These are phyloP conservation scores for Heliconius himera DNA, from an alignment of 1,140 invertebrate species.

Conservation along the genomic window DNA sequence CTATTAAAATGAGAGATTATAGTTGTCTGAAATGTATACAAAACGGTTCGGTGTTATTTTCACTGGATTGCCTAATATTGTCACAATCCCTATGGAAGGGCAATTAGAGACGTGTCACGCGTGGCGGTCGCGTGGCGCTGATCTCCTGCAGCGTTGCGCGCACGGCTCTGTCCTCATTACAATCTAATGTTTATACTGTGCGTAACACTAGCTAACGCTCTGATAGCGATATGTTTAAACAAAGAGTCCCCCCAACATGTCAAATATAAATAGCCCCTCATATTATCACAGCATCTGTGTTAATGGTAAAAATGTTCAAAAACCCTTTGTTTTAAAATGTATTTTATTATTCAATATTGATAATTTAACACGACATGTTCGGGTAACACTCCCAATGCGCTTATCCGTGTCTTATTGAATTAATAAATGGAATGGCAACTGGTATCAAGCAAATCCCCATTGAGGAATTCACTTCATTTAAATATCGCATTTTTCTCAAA, in stretches of 20 bases:
- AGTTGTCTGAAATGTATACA: constrained; percentile 61
- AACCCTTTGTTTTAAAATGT: background rate
- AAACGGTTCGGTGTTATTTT: constrained; percentile 77
- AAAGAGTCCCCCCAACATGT: constrained; percentile 22
- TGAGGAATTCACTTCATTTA: constrained; percentile 81
- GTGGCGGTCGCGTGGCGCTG: constrained; percentile 67
- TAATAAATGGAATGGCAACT: constrained; percentile 73
- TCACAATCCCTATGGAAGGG: constrained; percentile 72
- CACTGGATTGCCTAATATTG: constrained; percentile 80
- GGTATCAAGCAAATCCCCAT: constrained; percentile 66
- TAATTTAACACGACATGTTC: constrained; percentile 52
- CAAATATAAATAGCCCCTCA: constrained; percentile 9
- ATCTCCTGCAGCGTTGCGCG: constrained; percentile 46
- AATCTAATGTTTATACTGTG: constrained; percentile 66
- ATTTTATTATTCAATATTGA: constrained; percentile 21
- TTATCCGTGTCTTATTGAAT: constrained; percentile 57
- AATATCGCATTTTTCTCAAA: constrained; percentile 82
- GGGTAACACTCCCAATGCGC: constrained; percentile 35
- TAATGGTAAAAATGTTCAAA: background rate
- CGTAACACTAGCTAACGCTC: constrained; percentile 55
- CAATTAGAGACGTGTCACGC: constrained; percentile 77
- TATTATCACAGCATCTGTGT: background rate
- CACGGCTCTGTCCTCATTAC: constrained; percentile 57
- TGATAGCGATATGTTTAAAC: constrained; percentile 60
- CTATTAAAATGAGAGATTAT: constrained; percentile 81